Conservation (phyloP, 1,140 invertebrate species). For the Stenopsyche tienmushanensis region DNA sequence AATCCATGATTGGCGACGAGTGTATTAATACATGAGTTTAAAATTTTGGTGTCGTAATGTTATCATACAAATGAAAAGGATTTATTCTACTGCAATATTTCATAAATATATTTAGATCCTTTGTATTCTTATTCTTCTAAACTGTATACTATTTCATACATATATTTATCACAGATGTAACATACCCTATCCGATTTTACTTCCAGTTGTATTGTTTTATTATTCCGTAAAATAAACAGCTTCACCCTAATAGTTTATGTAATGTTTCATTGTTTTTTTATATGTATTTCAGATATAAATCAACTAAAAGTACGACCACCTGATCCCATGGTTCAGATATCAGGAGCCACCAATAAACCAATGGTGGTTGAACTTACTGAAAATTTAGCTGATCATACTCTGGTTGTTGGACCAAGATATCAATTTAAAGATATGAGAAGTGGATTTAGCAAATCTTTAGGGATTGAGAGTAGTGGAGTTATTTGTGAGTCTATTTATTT, state of each 20-base stretch:
- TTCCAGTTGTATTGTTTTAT: neutral
- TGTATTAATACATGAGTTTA: too few species aligned
- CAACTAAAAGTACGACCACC: conserved; percentile 62
- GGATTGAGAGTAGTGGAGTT: conserved; percentile 68
- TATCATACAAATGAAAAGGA: too few species aligned
- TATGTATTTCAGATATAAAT: conserved; percentile 69
- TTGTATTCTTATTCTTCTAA: too few species aligned
- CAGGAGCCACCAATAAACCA: conserved; percentile 61
- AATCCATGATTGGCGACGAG: too few species aligned
- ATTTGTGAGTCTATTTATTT: conserved; percentile 56
- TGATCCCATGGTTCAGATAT: conserved; percentile 61
- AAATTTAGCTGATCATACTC: conserved; percentile 68
- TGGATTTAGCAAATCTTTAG: conserved; percentile 58
- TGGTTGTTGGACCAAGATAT: conserved; percentile 75
- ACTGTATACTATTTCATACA: too few species aligned
- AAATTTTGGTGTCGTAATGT: too few species aligned
- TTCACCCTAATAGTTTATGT: neutral
- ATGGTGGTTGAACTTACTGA: conserved; percentile 59
- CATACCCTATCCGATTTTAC: too few species aligned
- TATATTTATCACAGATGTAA: too few species aligned
- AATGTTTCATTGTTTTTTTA: conserved; percentile 13
- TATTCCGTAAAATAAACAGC: neutral
- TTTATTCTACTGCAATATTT: too few species aligned
- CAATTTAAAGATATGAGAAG: conserved; percentile 64
- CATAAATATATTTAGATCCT: too few species aligned